Evolutionary conservation across 2,797 vertebrate species (phyloP), one percentile per base, ranked within the genome.

Genomic region (Rhinoraja longicauda): DNA sequence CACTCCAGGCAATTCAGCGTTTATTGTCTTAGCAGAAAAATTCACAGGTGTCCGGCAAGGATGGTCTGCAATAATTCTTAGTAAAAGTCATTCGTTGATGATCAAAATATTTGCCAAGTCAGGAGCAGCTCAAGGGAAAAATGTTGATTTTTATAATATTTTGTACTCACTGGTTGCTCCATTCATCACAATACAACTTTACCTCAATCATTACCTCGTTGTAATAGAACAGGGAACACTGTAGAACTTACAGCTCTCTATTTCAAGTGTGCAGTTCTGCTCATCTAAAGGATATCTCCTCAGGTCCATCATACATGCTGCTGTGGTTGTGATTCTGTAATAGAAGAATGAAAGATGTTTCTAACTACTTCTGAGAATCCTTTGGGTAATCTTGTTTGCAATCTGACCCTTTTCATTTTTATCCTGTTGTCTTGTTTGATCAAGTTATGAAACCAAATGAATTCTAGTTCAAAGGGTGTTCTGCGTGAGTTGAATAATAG

Each of bases 301-400:
- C 94, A 99, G 96, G 95, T 99, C 98, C 98, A 99, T 99, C 98
- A 99, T 99, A 94, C 98, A 99, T 75, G 98, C 98, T 88, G 98
- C 98, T 32, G 98, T 98, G 3, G 98, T 99, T 81, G 98, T 99
- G 95, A 99, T 98, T 95, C 98, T 98, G 93, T 15, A 93, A 94
- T 17, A 93, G 36, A 59, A 77, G 93, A 93, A 76, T n/a, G 39
- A 39, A 75, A 57, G 12, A 92, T 17, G 4, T 75, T 72, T 91
- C 36, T 57, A 75, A 73, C 26, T 72, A 39, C 19, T 53, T 92
- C 24, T 73, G 72, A 75, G 17, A 75, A 92, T 12, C 90, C 90
- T 92, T 92, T 39, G 13, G 57, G 45, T 45, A 19, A 26, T 13
- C 8, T 67, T 67, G 70, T 53, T 92, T 32, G 9, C 88, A 90